Evolutionary conservation across 2,888 invertebrate species (phyloP), one percentile per base, ranked within the genome.

Genomic region (Ligdia adustata): DNA sequence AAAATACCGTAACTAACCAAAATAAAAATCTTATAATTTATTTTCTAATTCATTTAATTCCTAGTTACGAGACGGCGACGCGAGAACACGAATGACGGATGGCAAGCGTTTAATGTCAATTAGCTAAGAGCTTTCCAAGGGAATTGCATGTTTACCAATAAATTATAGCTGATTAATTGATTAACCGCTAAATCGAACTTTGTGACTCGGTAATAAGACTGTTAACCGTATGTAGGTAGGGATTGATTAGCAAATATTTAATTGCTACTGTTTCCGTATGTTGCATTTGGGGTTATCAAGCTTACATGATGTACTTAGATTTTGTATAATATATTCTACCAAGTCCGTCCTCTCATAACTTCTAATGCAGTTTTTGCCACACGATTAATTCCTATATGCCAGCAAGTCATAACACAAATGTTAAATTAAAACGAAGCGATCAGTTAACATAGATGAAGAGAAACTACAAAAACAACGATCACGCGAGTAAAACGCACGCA

Each of bases 51-150:
- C 60, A 66, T 72, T 68, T 66, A 74, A 70, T 69, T 69, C 63
- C 62, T 65, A 65, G 63, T 60, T 62, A 68, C 65, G 69, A 69
- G 72, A 66, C 72, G 67, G 65, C 61, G 55, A 65, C 62, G 65
- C 68, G 66, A 56, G 71, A 77, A 78, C 80, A 77, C 65, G 76
- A 78, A 79, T 81, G 79, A 82, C 75, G 79, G 78, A 82, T 75
- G 76, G 66, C 66, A 63, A 66, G 60, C 73, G 69, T 81, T 84
- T 82, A 79, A 78, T 76, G 82, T 84, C 85, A 84, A 86, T 86
- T 86, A 86, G 79, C 72, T 58, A 14, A 24, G 63, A 72, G 67
- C 69, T 69, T 72, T 72, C 71, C 63, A 60, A 54, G 57, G 55
- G 66, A 70, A 67, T 66, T 61, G 69, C 63, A 66, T 58, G 63